phyloP scores from a whole-genome alignment of 1,140 invertebrate genomes.

The Habropoda laboriosa region DNA sequence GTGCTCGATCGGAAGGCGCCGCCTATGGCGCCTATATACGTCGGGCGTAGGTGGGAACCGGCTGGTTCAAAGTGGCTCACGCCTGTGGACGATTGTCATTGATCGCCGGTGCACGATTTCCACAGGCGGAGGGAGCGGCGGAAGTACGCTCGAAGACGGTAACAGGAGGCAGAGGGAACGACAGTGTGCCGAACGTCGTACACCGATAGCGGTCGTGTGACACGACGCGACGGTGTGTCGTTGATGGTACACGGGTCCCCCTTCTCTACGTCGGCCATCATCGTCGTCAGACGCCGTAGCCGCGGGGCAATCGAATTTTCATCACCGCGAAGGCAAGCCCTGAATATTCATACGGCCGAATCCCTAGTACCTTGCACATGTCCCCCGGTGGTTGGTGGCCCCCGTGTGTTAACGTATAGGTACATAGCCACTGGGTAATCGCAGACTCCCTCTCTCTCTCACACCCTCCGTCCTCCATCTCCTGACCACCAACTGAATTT shows the following conservation, averaged over 20 bases:
- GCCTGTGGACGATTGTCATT: constrained; percentile 58
- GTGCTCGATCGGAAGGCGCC: background rate
- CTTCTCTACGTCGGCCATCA: constrained; percentile 40
- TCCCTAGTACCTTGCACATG: constrained; percentile 54
- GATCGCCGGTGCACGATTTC: constrained; percentile 47
- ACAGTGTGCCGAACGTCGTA: no score
- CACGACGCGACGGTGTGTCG: no score
- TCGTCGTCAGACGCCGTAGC: constrained; percentile 61
- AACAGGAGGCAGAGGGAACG: background rate
- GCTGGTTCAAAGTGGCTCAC: constrained; percentile 49
- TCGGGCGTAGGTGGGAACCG: constrained; percentile 36
- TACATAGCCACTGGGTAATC: constrained; percentile 61
- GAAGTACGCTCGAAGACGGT: constrained; percentile 33
- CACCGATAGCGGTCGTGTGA: no score
- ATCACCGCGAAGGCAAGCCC: constrained; percentile 65
- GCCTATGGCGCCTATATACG: constrained; percentile 21
- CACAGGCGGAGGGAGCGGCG: constrained; percentile 2
- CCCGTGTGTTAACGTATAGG: constrained; percentile 50
- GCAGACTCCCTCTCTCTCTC: constrained; percentile 12
- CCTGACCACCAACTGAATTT: constrained; percentile 59
- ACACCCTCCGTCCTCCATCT: background rate
- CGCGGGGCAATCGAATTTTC: constrained; percentile 70
- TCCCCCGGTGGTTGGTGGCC: constrained; percentile 16
- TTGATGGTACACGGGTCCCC: constrained; percentile 28
- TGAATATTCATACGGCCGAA: constrained; percentile 70